A percentile compares a stretch with the other conserved stretches of the same genome.
These are phyloP conservation scores for Phrynocephalus vlangalii DNA, from an alignment of 2,797 vertebrate species.

Conservation along the genomic window DNA sequence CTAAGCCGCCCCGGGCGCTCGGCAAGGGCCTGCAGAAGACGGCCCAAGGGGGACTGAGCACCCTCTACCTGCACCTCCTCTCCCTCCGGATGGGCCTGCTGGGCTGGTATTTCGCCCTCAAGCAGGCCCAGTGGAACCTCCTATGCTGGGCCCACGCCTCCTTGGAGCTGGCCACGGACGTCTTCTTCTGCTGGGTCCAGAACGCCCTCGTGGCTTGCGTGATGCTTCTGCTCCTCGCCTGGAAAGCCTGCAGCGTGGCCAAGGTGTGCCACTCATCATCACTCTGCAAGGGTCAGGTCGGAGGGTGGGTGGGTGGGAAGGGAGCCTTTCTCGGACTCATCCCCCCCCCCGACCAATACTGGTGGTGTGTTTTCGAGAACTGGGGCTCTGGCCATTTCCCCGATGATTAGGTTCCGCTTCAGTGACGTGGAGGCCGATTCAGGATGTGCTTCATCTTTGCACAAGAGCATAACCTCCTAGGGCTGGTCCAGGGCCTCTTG, in stretches of 20 bases:
- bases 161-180: background rate
- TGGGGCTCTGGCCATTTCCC: no score
- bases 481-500: no score
- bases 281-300: no score
- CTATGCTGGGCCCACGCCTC: background rate
- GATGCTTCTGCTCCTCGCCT: conserved; percentile 20
- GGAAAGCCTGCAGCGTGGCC: background rate
- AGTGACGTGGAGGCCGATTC: no score
- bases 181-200: conserved; percentile 27
- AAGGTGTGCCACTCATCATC: background rate
- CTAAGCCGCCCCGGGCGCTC: accelerated
- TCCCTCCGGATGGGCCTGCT: conserved; percentile 18
- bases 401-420: no score
- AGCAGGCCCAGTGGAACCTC: conserved; percentile 3
- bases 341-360: no score
- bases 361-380: no score
- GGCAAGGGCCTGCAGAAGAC: no score
- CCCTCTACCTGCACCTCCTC: conserved; percentile 5
- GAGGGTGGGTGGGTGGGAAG: no score
- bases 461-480: no score
- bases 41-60: background rate
- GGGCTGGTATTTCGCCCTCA: conserved; percentile 23
- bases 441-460: no score
- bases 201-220: conserved; percentile 12
- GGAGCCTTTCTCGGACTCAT: no score